Conservation (phyloP, 2,888 invertebrate species). For the Acronicta psi region DNA sequence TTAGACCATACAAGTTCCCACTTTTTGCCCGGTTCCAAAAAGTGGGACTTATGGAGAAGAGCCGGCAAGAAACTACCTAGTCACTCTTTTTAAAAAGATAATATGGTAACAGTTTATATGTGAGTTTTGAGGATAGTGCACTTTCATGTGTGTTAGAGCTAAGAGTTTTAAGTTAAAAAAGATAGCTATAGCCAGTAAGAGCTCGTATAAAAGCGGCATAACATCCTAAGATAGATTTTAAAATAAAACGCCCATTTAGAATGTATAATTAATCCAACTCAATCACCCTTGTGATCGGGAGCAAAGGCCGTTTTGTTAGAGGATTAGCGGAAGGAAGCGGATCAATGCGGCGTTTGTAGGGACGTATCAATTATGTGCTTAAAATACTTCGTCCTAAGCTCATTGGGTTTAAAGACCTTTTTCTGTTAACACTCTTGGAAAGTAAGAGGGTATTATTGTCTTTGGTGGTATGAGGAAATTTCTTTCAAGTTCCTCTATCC, state of each 20-base stretch:
- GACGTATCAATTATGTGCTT: conserved; percentile 56
- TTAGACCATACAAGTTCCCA: too few relatives aligned
- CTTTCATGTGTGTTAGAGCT: too few relatives aligned
- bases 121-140: too few relatives aligned
- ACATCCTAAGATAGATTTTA: conserved; percentile 16
- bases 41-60: too few relatives aligned
- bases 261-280: conserved; percentile 54
- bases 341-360: conserved; percentile 47
- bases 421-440: conserved; percentile 14
- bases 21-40: too few relatives aligned
- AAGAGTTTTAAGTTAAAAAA: too few relatives aligned
- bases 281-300: conserved; percentile 47
- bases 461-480: not conserved
- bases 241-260: conserved; percentile 39
- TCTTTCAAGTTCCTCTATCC: too few relatives aligned
- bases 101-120: too few relatives aligned
- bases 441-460: conserved; percentile 23
- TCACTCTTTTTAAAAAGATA: too few relatives aligned
- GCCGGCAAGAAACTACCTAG: too few relatives aligned
- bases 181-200: too few relatives aligned
- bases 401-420: conserved; percentile 39
- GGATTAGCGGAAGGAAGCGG: conserved; percentile 42
- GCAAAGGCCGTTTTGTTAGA: conserved; percentile 48
- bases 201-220: not conserved
- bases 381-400: conserved; percentile 48